Percentiles rank a stretch among this genome's conserved stretches.
Conservation (phyloP, 2,888 invertebrate species). For the Pinctada fucata region DNA sequence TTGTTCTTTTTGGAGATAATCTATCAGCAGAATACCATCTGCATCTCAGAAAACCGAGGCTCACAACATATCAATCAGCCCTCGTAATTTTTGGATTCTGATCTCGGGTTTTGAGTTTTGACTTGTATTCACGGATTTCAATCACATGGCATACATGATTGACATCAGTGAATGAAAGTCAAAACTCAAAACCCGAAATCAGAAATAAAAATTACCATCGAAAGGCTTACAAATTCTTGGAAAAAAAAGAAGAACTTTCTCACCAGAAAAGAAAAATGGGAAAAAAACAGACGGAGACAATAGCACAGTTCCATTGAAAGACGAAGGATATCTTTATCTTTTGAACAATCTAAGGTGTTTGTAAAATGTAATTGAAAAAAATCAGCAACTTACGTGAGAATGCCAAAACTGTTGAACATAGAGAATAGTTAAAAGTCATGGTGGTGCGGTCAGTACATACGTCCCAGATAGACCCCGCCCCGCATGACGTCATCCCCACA, state of each 20-base stretch:
- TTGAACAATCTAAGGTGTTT: background rate
- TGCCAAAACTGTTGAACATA: slow-evolving; percentile 45
- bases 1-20: too few relatives aligned
- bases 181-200: background rate
- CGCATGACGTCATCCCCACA: slow-evolving; percentile 22
- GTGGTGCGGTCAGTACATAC: slow-evolving; percentile 46
- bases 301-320: too few relatives aligned
- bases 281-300: too few relatives aligned
- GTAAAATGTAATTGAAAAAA: background rate
- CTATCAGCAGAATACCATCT: too few relatives aligned
- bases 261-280: too few relatives aligned
- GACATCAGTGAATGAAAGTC: background rate
- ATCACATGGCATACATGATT: background rate
- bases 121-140: background rate
- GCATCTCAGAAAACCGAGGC: too few relatives aligned
- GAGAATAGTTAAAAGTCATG: slow-evolving; percentile 53
- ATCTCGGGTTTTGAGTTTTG: background rate
- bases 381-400: slow-evolving; percentile 44
- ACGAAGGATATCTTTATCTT: background rate
- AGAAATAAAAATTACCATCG: too few relatives aligned
- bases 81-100: too few relatives aligned
- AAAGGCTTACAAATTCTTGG: too few relatives aligned
- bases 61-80: too few relatives aligned
- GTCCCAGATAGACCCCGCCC: slow-evolving; percentile 39
- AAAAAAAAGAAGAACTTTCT: too few relatives aligned